Evolutionary conservation across 1,140 invertebrate genomes (phyloP).

Genomic region (Saccostrea glomerata): DNA sequence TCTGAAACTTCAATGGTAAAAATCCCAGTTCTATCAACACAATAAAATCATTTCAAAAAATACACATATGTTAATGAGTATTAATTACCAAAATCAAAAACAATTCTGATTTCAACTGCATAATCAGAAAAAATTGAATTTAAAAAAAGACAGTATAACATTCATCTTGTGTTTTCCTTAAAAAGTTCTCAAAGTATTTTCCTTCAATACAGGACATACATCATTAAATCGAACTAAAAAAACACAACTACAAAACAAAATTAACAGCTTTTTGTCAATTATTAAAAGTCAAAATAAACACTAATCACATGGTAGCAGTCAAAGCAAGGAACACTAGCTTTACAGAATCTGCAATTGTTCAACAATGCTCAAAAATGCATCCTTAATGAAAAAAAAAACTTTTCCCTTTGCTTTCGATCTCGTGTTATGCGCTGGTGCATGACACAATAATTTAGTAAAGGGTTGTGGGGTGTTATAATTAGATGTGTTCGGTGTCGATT

Average conservation of each 20-base stretch:
- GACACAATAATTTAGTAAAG: background rate
- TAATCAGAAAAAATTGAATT: background rate
- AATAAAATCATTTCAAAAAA: too few species aligned
- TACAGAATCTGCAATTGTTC: background rate
- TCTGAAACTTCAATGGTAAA: too few species aligned
- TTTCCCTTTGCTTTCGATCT: slow-evolving; percentile 5
- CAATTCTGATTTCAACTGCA: too few species aligned
- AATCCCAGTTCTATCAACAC: too few species aligned
- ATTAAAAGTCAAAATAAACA: background rate
- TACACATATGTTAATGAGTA: too few species aligned
- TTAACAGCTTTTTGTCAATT: slow-evolving; percentile 5
- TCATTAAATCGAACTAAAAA: background rate
- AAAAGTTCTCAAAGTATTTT: slow-evolving; percentile 1
- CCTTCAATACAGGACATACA: background rate
- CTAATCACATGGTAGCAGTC: background rate
- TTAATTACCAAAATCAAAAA: too few species aligned
- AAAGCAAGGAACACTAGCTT: background rate
- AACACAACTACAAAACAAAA: too few species aligned
- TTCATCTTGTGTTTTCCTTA: background rate
- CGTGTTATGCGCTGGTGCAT: background rate
- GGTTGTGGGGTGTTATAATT: slow-evolving; percentile 1
- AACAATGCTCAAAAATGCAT: slow-evolving; percentile 1
- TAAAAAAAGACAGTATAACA: background rate
- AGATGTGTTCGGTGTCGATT: background rate
- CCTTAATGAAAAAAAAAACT: background rate